Evolutionary conservation across 2,888 invertebrate species (phyloP).

Genomic region (Epinotia brunnichana): DNA sequence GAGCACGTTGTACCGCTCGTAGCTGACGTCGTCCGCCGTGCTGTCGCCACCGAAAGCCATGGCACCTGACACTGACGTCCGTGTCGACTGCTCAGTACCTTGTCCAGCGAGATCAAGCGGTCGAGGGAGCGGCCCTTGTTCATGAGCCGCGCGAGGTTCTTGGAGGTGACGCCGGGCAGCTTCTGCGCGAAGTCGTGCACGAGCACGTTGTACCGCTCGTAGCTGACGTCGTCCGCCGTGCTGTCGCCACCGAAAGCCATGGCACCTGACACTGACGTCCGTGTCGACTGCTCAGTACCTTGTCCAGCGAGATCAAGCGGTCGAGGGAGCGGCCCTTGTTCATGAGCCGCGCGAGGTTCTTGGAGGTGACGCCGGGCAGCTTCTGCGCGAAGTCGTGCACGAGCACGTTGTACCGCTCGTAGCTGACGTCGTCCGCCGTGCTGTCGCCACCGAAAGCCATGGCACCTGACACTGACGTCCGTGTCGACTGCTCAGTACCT

Average conservation of each 20-base stretch:
- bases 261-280: slow-evolving; percentile 83
- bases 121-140: slow-evolving; percentile 88
- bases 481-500: slow-evolving; percentile 68
- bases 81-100: slow-evolving; percentile 68
- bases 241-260: slow-evolving; percentile 91
- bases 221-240: no score
- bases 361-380: slow-evolving; percentile 94
- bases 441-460: slow-evolving; percentile 91
- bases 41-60: no score
- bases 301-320: slow-evolving; percentile 83
- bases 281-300: slow-evolving; percentile 68
- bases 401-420: no score
- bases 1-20: no score
- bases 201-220: no score
- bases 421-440: no score
- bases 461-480: slow-evolving; percentile 84
- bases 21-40: no score
- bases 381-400: no score
- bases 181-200: no score
- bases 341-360: slow-evolving; percentile 91
- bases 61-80: slow-evolving; percentile 54
- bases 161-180: slow-evolving; percentile 94
- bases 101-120: slow-evolving; percentile 83
- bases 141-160: slow-evolving; percentile 91
- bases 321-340: slow-evolving; percentile 88